Base-by-base conservation (phyloP, 1,140 invertebrate genomes). In the Monomorium pharaonis region DNA sequence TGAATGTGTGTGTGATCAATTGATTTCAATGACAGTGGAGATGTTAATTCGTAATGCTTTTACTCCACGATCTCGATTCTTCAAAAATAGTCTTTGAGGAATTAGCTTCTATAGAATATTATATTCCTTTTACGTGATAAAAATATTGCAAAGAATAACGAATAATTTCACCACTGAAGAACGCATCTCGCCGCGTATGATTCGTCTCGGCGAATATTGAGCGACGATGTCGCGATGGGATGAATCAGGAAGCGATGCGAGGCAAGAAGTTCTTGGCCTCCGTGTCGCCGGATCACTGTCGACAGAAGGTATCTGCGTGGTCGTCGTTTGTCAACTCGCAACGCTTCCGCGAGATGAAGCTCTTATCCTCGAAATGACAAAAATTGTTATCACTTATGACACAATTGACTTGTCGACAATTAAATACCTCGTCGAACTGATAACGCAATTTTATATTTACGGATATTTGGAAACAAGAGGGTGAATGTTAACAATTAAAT, bases 201-300 rank as follows among this genome's bases (percentile, higher is more conserved):
- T 77, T 65, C 67, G 51, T 65, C 67, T 89, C 86, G 78, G 84
- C 88, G 88, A 91, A 91, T 84, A 85, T 90, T 87, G 88, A 69
- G 87, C 88, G 88, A 90, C 85, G 81, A 90, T 90, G 78, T 83
- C 67, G 44, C 85, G 70, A 85, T 83, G 81, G 54, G 24, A 51
- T 14, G 51, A 70, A 87, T 69, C 90, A 90, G 90, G 90, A 76
- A 60, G 37, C 33, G 51, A 91, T 83, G 42, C 33, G 30, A 60
- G 10, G 30, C 63, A 89, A 72, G 88, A 90, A 84, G 86, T 75
- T 60, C 18, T 30, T 51, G 63, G 30, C 24, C 18, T 81, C 47
- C 67, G 0, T 12, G 16, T 54, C 49, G 21, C 14, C 21, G 27
- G 67, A 83, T 83, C 67, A 74, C 72, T 83, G 78, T 72, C 67